Conservation (phyloP, 2,113 vertebrate genomes). For the Mirounga angustirostris region DNA sequence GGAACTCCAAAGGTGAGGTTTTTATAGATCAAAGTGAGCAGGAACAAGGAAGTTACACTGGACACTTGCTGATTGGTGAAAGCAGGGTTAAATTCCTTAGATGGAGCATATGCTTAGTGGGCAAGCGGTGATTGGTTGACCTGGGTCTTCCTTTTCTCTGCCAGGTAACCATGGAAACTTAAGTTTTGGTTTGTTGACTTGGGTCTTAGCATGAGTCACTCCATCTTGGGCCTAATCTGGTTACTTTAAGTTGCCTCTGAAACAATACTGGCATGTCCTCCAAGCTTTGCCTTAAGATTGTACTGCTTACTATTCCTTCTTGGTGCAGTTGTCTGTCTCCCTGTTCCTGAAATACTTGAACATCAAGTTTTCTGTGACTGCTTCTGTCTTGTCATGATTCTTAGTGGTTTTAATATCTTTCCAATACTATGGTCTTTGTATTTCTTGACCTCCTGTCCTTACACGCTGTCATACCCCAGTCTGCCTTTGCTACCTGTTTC, state of each 20-base stretch:
- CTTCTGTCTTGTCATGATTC: not conserved
- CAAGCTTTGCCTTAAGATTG: not conserved
- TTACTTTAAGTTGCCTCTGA: not conserved
- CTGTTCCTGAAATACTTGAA: not conserved
- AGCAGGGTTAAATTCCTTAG: not conserved
- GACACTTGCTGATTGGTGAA: not conserved
- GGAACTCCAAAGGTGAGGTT: not conserved
- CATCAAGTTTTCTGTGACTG: not conserved
- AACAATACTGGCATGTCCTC: not conserved
- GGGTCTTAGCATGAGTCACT: not conserved
- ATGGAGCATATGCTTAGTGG: not conserved
- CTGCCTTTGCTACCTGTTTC: not conserved
- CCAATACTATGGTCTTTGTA: fast-evolving
- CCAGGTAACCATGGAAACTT: not conserved
- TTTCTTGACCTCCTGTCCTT: not conserved
- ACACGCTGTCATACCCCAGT: not conserved
- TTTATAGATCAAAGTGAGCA: not conserved
- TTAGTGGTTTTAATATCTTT: not conserved
- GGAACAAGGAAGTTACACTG: not conserved
- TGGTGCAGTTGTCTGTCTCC: not conserved
- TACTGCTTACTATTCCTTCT: not conserved
- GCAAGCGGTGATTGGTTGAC: not conserved
- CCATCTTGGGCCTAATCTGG: not conserved
- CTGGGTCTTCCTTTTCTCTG: not conserved
- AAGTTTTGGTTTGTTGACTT: not conserved